A percentile compares a stretch with the other conserved stretches of the same genome.
These are phyloP conservation scores for Metridium senile DNA, from an alignment of 92 coral and sea anemone genomes.

Conservation along the genomic window DNA sequence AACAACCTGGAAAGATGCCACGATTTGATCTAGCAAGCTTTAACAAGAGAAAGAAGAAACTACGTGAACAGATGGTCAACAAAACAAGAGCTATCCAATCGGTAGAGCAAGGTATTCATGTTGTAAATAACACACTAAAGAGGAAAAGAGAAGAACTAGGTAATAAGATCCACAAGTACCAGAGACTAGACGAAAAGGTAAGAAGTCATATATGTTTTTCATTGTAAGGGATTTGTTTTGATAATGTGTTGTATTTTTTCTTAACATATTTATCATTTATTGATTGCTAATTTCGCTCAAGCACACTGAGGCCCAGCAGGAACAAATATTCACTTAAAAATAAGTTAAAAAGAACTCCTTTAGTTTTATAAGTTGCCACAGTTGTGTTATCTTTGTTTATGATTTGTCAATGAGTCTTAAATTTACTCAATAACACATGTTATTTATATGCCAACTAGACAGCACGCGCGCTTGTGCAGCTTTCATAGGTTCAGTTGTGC, in stretches of 20 bases:
- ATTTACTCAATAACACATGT: no score
- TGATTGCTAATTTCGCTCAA: neutral
- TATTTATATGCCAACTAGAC: no score
- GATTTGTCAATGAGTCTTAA: no score
- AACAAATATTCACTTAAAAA: no score
- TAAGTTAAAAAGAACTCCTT: no score
- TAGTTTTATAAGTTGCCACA: no score
- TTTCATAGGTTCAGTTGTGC: no score
- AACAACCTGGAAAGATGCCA: neutral
- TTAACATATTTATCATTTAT: neutral
- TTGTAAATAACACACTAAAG: neutral
- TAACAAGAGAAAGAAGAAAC: neutral
- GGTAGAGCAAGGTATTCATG: neutral
- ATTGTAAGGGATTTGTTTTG: neutral
- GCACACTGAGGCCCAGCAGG: no score
- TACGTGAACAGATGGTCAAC: neutral
- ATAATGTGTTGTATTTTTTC: no score
- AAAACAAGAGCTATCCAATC: neutral
- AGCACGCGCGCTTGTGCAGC: no score
- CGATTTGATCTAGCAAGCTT: constrained; percentile 17
- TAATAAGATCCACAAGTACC: constrained; percentile 1
- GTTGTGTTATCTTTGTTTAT: no score
- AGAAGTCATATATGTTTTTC: neutral
- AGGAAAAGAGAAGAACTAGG: constrained; percentile 10
- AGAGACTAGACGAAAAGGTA: constrained; percentile 27